These are phyloP conservation scores for Meteorus cinctellus DNA, from an alignment of 2,888 invertebrate genomes.

Conservation along the genomic window DNA sequence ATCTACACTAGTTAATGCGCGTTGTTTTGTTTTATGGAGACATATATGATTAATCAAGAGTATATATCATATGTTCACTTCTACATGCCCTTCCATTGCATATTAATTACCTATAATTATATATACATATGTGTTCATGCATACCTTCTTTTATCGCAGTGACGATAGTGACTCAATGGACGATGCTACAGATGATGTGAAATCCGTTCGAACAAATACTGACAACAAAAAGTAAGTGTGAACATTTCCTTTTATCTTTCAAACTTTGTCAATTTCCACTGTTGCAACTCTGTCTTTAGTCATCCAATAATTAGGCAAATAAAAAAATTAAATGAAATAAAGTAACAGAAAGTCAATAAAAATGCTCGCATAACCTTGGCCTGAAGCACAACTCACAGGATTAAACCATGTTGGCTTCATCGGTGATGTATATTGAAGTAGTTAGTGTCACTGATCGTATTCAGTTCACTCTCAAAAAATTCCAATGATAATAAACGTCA, in stretches of 20 bases:
- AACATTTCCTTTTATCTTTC: background rate
- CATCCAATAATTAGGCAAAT: background rate
- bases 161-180: slow-evolving; percentile 79
- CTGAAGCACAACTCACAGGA: slow-evolving; percentile 54
- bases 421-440: slow-evolving; percentile 41
- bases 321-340: slow-evolving; percentile 9
- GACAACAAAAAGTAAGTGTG: slow-evolving; percentile 80
- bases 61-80: background rate
- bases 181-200: slow-evolving; percentile 81
- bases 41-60: background rate
- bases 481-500: background rate
- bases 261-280: background rate
- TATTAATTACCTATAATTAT: slow-evolving; percentile 1
- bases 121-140: background rate
- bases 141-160: slow-evolving; percentile 69
- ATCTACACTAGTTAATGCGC: slow-evolving; percentile 11
- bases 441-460: slow-evolving; percentile 47
- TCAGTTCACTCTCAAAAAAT: background rate
- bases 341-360: slow-evolving; percentile 35
- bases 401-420: slow-evolving; percentile 58
- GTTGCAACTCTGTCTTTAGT: background rate
- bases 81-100: background rate
- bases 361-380: slow-evolving; percentile 66
- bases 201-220: slow-evolving; percentile 80
- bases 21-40: background rate